Conservation (phyloP, 2,113 vertebrate genomes). For the Nipponia nippon region DNA sequence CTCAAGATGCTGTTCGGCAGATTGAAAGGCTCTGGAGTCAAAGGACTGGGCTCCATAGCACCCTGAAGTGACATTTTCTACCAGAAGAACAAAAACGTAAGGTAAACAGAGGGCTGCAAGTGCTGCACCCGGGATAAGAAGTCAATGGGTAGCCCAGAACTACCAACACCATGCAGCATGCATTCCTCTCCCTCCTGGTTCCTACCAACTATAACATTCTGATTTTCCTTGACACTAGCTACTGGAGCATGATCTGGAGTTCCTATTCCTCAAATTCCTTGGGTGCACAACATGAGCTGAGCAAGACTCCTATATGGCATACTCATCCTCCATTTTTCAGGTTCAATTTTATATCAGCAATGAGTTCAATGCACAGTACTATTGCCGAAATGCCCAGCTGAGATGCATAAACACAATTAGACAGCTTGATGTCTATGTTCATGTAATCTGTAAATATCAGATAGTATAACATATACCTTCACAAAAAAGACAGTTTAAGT, state of each 20-base stretch:
- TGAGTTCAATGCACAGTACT: background rate
- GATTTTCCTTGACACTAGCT: background rate
- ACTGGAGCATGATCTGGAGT: background rate
- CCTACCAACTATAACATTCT: background rate
- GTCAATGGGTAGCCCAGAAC: background rate
- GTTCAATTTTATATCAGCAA: background rate
- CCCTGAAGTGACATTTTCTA: background rate
- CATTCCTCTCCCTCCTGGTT: background rate
- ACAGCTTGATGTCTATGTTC: background rate
- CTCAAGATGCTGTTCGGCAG: background rate
- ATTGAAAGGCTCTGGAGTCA: background rate
- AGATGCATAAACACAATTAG: background rate
- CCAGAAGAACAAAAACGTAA: background rate
- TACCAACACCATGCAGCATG: background rate
- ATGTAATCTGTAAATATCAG: background rate
- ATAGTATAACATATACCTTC: background rate
- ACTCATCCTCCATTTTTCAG: background rate
- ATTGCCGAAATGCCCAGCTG: background rate
- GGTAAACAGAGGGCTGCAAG: background rate
- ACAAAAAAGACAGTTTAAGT: background rate
- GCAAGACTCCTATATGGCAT: background rate
- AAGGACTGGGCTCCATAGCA: background rate
- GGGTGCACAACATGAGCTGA: background rate
- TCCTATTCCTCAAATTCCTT: background rate
- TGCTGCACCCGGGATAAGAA: background rate